These are phyloP conservation scores for Selene dorsalis DNA, from an alignment of 2,797 vertebrate species.

Conservation along the genomic window DNA sequence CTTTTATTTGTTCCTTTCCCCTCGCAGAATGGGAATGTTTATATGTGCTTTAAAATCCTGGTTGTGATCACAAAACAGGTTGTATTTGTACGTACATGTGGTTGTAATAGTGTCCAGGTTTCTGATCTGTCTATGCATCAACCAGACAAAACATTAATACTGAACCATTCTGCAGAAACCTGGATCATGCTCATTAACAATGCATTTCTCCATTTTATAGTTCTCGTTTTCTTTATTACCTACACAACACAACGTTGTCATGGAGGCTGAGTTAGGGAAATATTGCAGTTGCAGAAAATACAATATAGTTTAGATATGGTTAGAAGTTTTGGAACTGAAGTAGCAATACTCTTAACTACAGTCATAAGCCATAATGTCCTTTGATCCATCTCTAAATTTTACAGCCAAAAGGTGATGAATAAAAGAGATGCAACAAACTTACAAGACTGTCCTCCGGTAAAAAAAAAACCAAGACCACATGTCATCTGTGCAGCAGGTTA, in stretches of 20 bases:
- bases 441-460: too few species aligned
- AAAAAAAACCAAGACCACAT: too few species aligned
- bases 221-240: neutral
- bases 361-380: too few species aligned
- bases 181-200: neutral
- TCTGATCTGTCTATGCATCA: neutral
- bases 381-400: too few species aligned
- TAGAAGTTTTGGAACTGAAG: neutral
- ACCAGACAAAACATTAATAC: neutral
- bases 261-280: neutral
- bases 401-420: too few species aligned
- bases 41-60: neutral
- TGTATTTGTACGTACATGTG: neutral
- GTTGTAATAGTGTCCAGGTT: neutral
- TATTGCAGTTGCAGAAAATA: neutral
- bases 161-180: neutral
- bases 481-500: too few species aligned
- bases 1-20: slow-evolving; percentile 22
- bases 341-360: too few species aligned
- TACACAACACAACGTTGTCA: too few species aligned
- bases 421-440: too few species aligned
- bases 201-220: neutral
- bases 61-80: neutral
- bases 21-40: slow-evolving; percentile 4
- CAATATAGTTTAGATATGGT: neutral